A percentile compares a stretch with the other conserved stretches of the same genome.
Evolutionary conservation across 1,140 invertebrate genomes (phyloP).

Genomic region (Zaprionus kolodkinae): DNA sequence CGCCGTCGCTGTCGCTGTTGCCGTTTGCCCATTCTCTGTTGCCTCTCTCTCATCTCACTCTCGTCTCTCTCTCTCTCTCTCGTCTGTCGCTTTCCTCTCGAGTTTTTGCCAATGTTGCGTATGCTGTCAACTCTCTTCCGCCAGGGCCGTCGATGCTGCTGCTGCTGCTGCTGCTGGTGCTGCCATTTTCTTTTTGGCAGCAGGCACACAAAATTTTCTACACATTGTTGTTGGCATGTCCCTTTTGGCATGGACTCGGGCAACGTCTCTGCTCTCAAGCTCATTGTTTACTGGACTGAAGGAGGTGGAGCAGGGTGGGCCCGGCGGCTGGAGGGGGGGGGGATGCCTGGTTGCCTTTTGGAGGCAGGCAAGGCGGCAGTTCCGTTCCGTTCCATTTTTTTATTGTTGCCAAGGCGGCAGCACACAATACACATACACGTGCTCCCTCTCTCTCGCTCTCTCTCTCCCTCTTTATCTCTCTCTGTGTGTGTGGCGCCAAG

Average conservation of each 20-base stretch:
- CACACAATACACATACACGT: constrained; percentile 36
- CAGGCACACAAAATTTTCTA: constrained; percentile 57
- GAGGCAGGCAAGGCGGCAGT: constrained; percentile 68
- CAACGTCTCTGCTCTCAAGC: constrained; percentile 6
- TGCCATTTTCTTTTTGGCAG: constrained; percentile 64
- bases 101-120: constrained; percentile 81
- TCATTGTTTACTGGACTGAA: constrained; percentile 3
- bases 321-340: too few relatives aligned
- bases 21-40: not conserved
- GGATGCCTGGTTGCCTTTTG: constrained; percentile 8
- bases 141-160: constrained; percentile 56
- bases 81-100: constrained; percentile 15
- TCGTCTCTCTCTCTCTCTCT: not conserved
- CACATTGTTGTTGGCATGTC: constrained; percentile 73
- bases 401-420: constrained; percentile 75
- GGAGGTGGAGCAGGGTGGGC: not conserved
- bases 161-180: constrained; percentile 25
- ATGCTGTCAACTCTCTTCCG: constrained; percentile 81
- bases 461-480: constrained; percentile 18
- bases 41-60: not conserved
- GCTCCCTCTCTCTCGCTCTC: not conserved
- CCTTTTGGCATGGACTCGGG: constrained; percentile 75
- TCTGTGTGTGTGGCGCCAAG: constrained; percentile 59
- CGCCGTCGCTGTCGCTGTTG: constrained; percentile 12
- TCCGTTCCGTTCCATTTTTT: constrained; percentile 69